Base-by-base conservation (phyloP, 1,140 invertebrate genomes). In the Eriosoma lanigerum region DNA sequence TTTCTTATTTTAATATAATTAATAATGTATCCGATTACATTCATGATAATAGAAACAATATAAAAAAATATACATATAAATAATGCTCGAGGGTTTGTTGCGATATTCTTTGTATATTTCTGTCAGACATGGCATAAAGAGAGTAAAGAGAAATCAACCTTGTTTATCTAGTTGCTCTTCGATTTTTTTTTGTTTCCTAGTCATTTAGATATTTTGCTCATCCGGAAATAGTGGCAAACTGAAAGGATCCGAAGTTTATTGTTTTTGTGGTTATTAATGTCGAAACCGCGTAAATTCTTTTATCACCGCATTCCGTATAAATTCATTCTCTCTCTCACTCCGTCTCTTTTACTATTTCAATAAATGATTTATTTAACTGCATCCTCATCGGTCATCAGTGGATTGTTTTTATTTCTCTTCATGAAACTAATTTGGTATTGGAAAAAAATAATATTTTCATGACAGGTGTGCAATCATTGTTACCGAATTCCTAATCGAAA, bases 241-340 rank as follows among this genome's bases (percentile, higher is more conserved):
- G 48, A 15, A 48, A 48, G n/a, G n/a, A 48, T 48, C 38, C 64
- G 38, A 46, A 21, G 21, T 48, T 70, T 70, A 70, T 70, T 70
- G 38, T 68, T 46, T 68, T 68, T 46, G 17, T 12, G 38, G n/a
- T 46, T 68, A 24, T 26, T 68, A 68, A 46, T 21, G 38, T 68
- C 5, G 10, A 10, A 24, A 66, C 10, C n/a, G 5, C n/a, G 5
- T n/a, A n/a, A n/a, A n/a, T n/a, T n/a, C n/a, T n/a, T n/a, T n/a
- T n/a, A n/a, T 38, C 8, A 38, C 3, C 32, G 32, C 8, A 8
- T 8, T 38, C 32, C 32, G 8, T 38, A 38, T 38, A 4, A 38
- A 4, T 38, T 4, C 8, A 38, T 38, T 38, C 3, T 38, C 8
- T 4, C 10, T 48, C 4, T 48, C 46, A 6, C 46, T 48, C 10